Percentiles rank a stretch among this genome's conserved stretches.
Conservation (phyloP, 1,140 invertebrate species). For the Euborellia annulipes region DNA sequence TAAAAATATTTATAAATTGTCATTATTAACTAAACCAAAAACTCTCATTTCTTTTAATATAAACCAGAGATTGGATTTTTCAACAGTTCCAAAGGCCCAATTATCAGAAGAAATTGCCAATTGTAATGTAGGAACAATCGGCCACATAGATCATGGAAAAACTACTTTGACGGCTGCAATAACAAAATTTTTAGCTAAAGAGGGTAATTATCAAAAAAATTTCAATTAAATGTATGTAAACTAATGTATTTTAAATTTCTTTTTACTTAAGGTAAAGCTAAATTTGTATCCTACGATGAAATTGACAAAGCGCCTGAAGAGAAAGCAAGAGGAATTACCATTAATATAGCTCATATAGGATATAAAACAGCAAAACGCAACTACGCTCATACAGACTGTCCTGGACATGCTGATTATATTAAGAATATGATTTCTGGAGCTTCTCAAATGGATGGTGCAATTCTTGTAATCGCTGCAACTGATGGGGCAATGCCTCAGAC, state of each 20-base stretch:
- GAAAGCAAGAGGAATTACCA: slow-evolving; percentile 86
- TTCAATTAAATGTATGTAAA: too few relatives aligned
- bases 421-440: slow-evolving; percentile 65
- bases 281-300: slow-evolving; percentile 69
- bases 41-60: too few relatives aligned
- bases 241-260: too few relatives aligned
- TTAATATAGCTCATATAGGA: slow-evolving; percentile 86
- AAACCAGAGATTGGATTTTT: too few relatives aligned
- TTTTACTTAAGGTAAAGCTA: slow-evolving; percentile 31
- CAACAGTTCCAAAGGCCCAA: too few relatives aligned
- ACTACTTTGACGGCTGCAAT: slow-evolving; percentile 95
- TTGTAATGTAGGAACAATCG: slow-evolving; percentile 91
- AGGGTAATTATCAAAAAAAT: too few relatives aligned
- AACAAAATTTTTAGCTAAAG: slow-evolving; percentile 63
- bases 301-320: slow-evolving; percentile 94
- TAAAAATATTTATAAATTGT: too few relatives aligned
- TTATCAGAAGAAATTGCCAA: slow-evolving; percentile 19
- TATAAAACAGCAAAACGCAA: slow-evolving; percentile 71
- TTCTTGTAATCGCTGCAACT: slow-evolving; percentile 80
- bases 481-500: slow-evolving; percentile 97
- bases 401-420: slow-evolving; percentile 84
- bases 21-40: too few relatives aligned
- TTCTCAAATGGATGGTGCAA: slow-evolving; percentile 93
- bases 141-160: slow-evolving; percentile 98
- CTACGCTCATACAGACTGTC: slow-evolving; percentile 92